Base-by-base conservation (phyloP, 2,113 vertebrate species). In the Tichodroma muraria region DNA sequence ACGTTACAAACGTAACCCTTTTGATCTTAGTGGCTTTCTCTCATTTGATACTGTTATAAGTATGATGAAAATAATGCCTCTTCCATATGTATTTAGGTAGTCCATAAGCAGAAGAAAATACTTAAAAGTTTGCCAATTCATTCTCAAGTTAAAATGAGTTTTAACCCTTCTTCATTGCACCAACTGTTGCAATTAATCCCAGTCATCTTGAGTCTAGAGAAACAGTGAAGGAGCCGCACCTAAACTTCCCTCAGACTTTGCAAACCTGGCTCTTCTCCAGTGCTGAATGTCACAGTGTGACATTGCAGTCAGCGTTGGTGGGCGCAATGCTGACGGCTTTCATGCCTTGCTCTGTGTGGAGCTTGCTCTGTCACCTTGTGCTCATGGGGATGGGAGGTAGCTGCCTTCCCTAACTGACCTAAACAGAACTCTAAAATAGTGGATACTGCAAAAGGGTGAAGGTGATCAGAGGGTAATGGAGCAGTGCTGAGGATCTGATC, bases 361-460 rank as follows among this genome's bases (percentile, higher is more conserved):
- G 16, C 38, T 52, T 66, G 22, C 56, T 80, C 66, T 47, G 15
- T 50, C n/a, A 28, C 23, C 15, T 63, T 73, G 27, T 59, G 56
- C 12, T 83, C 6, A 22, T 0, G 1, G 45, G 33, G 3, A 4
- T 57, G 17, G 7, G 20, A 60, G 7, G 7, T 35, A 33, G 71
- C 61, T 70, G 52, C 44, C 33, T 79, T 81, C 71, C 33, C 49
- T 63, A 71, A 68, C 47, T 88, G 37, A 56, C 27, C 57, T 88
- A 42, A 80, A 54, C 35, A 45, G 33, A 54, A 27, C 35, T 84
- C 33, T 56, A 7, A 60, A 84, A 31, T 66, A 71, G n/a, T 44
- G 33, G 23, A 8, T 82, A 40, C 42, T 88, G 63, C n/a, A 72
- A 11, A 68, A 89, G 11, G 19, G 10, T 49, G 59, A 57, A 77